Evolutionary conservation across 1,140 invertebrate genomes (phyloP).

Genomic region (Caenorhabditis briggsae): DNA sequence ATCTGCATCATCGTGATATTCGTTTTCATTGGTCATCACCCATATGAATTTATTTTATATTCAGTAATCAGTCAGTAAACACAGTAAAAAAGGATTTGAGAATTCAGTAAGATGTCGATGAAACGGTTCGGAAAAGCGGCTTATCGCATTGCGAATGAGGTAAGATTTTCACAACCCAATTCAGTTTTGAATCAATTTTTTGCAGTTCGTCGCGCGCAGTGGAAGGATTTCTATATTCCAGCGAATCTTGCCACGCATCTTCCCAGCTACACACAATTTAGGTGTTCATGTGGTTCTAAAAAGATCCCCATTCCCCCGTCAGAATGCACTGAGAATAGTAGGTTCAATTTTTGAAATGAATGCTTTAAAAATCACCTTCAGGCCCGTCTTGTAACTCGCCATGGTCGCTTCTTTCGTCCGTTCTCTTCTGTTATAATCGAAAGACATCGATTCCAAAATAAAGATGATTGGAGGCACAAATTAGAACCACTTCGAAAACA

Average conservation of each 20-base stretch:
- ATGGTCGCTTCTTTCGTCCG: slow-evolving; percentile 56
- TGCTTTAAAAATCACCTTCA: not conserved
- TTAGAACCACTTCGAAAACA: slow-evolving; percentile 20
- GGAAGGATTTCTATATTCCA: not conserved
- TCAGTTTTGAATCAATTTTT: not conserved
- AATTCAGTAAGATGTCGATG: not conserved
- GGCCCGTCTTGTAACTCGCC: slow-evolving; percentile 19
- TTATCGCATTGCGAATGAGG: slow-evolving; percentile 45
- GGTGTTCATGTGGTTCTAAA: not conserved
- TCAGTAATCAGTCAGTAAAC: not conserved
- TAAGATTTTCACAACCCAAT: not conserved
- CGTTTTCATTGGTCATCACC: not conserved
- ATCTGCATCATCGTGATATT: not conserved
- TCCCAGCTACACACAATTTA: slow-evolving; percentile 30
- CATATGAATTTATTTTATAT: not conserved
- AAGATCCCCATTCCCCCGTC: not conserved
- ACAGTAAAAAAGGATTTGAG: too few species aligned
- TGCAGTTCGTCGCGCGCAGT: not conserved
- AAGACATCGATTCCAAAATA: slow-evolving; percentile 41
- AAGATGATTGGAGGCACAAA: slow-evolving; percentile 2
- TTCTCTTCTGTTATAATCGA: slow-evolving; percentile 53
- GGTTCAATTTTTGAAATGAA: not conserved
- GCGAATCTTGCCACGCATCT: slow-evolving; percentile 1
- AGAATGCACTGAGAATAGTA: slow-evolving; percentile 2
- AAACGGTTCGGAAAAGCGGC: slow-evolving; percentile 22